Evolutionary conservation across 2,888 invertebrate genomes (phyloP).

Genomic region (Dascillus cervinus): DNA sequence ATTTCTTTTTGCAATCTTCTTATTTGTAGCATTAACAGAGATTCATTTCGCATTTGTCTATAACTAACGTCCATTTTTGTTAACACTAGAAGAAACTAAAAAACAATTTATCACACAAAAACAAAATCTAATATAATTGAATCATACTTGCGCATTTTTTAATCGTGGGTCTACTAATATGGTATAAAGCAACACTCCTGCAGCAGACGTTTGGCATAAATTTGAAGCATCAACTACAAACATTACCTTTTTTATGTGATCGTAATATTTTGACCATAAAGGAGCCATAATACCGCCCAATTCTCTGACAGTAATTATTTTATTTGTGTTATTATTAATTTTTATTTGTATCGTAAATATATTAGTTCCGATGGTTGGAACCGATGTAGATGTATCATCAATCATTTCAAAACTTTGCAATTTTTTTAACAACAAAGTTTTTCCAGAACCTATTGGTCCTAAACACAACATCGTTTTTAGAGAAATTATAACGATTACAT

Average conservation of each 20-base stretch:
- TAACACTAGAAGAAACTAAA: slow-evolving; percentile 60
- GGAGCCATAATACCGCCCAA: slow-evolving; percentile 78
- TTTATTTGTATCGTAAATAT: slow-evolving; percentile 60
- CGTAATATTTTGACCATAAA: slow-evolving; percentile 71
- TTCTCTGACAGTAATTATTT: slow-evolving; percentile 50
- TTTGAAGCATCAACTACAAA: slow-evolving; percentile 80
- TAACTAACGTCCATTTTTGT: slow-evolving; percentile 83
- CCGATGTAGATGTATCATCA: slow-evolving; percentile 69
- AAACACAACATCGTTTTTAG: slow-evolving; percentile 54
- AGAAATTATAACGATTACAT: too few species aligned
- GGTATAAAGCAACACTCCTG: slow-evolving; percentile 72
- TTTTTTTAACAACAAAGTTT: slow-evolving; percentile 69
- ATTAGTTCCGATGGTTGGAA: slow-evolving; percentile 74
- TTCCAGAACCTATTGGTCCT: slow-evolving; percentile 74
- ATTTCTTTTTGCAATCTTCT: slow-evolving; percentile 62
- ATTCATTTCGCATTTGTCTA: slow-evolving; percentile 80
- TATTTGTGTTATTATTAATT: slow-evolving; percentile 26
- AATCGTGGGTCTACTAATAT: slow-evolving; percentile 66
- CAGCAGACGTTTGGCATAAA: slow-evolving; percentile 78
- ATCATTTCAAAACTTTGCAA: slow-evolving; percentile 62
- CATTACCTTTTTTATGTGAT: slow-evolving; percentile 58
- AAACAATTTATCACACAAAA: slow-evolving; percentile 22
- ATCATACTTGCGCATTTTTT: slow-evolving; percentile 53
- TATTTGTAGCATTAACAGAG: slow-evolving; percentile 73
- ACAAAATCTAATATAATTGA: too few species aligned